These are phyloP conservation scores for Bombus confusus DNA, from an alignment of 1,140 invertebrate species.

Conservation along the genomic window DNA sequence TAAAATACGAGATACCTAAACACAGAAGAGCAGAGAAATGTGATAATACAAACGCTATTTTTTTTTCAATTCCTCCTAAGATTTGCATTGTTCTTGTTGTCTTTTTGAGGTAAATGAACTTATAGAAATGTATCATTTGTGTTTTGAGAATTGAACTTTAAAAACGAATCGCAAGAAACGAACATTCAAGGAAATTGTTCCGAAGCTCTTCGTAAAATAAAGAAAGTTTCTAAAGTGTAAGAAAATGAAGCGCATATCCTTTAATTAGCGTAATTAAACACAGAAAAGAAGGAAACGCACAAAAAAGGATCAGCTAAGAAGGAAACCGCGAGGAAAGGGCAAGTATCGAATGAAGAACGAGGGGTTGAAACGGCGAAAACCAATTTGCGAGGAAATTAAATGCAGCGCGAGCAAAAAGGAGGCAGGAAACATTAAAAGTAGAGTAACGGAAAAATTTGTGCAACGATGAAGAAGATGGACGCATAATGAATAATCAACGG, in stretches of 20 bases:
- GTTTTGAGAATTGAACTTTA: too few relatives aligned
- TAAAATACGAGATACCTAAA: too few relatives aligned
- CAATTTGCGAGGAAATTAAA: slow-evolving; percentile 9
- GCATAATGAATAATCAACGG: slow-evolving; percentile 17
- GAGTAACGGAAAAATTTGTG: slow-evolving; percentile 7
- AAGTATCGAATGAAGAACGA: background rate
- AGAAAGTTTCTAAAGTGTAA: too few relatives aligned
- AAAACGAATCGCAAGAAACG: too few relatives aligned
- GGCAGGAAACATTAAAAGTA: background rate
- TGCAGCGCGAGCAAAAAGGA: background rate
- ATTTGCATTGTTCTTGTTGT: too few relatives aligned
- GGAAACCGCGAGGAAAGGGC: background rate
- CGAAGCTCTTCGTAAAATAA: too few relatives aligned
- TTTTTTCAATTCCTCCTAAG: too few relatives aligned
- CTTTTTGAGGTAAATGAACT: too few relatives aligned
- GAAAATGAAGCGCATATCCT: background rate
- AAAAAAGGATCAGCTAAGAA: background rate
- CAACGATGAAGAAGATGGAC: background rate
- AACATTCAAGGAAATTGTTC: too few relatives aligned
- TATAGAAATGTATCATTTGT: too few relatives aligned
- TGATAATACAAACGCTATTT: too few relatives aligned
- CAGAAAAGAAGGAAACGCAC: background rate
- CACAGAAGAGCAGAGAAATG: too few relatives aligned
- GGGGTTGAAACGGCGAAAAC: background rate
- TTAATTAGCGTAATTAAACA: background rate